Base-by-base conservation (phyloP, 1,140 invertebrate species). In the Papilio polytes region DNA sequence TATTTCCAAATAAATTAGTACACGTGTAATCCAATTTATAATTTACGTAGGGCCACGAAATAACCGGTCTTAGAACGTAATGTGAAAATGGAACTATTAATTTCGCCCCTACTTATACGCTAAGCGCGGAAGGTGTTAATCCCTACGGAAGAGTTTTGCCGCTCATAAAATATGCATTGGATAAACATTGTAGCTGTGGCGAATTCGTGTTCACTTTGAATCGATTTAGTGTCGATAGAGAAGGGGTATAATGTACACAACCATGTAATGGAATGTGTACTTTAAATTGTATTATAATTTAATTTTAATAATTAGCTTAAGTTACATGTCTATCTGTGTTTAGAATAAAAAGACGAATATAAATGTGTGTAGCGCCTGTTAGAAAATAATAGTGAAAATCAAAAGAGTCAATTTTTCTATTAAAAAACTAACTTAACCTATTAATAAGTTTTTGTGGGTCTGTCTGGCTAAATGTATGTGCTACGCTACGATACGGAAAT, bases 101-200 rank as follows among this genome's bases (percentile, higher is more conserved):
- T 78, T 66, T 66, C 22, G 10, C 44, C 76, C 56, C 77, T 78
- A 78, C 77, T 44, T 78, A 66, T 63, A 63, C 18, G 77, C 53
- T 63, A 78, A 78, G 53, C 59, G 41, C 44, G 56, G 56, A 0
- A 78, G 56, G 77, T 78, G 77, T 66, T 78, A 78, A 78, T 78
- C 77, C 77, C 77, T 59, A n/a, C 22, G 77, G 77, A 78, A 78
- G 77, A 78, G 77, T 78, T 78, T 78, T 41, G 59, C 59, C 36
- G 36, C 56, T 78, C 53, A 78, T 78, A 78, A 78, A 78, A 66
- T 78, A 78, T 78, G 77, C 77, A 78, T 78, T 66, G 77, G 77
- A 78, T 66, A 78, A 78, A 78, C 77, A 78, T 66, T 66, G 77
- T 78, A 66, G 77, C 22, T 76, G 74, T 22, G 44, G 74, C 20